Evolutionary conservation across 2,797 vertebrate genomes (phyloP).

Genomic region (Furcifer pardalis): DNA sequence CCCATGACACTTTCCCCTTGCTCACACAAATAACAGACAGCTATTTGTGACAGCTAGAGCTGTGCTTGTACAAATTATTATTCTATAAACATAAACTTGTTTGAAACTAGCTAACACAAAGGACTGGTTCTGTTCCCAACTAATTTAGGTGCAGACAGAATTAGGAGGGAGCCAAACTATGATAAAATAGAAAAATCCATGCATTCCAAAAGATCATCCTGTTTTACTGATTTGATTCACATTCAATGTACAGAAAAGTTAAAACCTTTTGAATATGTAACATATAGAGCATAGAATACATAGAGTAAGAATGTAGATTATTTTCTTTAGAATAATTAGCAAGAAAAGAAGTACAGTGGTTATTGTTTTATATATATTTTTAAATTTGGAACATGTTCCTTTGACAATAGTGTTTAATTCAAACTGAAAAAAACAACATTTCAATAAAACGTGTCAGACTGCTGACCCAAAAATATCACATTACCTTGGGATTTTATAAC

Average conservation of each 20-base stretch:
- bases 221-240: not conserved
- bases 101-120: not conserved
- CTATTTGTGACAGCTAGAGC: not conserved
- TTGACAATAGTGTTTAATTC: not conserved
- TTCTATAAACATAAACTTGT: not conserved
- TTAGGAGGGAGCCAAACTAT: not conserved
- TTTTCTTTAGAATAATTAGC: not conserved
- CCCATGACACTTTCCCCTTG: conserved; percentile 1
- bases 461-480: not conserved
- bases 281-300: too few relatives aligned
- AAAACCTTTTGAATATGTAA: not conserved
- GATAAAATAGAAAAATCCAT: not conserved
- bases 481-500: not conserved
- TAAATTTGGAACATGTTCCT: not conserved
- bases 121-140: not conserved
- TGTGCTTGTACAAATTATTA: not conserved
- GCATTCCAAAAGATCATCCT: not conserved
- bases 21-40: not conserved
- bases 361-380: not conserved
- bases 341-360: too few relatives aligned
- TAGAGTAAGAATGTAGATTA: too few relatives aligned
- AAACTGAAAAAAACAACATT: too few relatives aligned
- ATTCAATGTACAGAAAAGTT: not conserved
- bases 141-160: not conserved
- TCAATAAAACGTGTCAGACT: not conserved